Evolutionary conservation across 2,797 vertebrate species (phyloP), one percentile per base, ranked within the genome.

Genomic region (Acanthis flammea): DNA sequence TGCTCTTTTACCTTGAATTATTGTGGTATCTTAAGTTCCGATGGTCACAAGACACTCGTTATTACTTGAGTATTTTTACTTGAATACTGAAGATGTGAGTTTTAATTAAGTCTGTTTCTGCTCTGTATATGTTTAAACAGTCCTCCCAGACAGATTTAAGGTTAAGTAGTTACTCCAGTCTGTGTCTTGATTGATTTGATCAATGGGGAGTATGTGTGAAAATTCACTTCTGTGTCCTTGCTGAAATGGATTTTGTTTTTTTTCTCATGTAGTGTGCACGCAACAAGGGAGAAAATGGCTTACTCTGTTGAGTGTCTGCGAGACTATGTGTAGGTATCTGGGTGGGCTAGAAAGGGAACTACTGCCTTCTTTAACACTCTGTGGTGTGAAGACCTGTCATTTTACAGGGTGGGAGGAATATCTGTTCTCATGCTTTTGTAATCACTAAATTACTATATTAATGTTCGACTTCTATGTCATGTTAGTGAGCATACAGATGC

Each of bases 301-400:
- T 99, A 99, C 96, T 98, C 98, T 0, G 98, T 99, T 25, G 98
- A 99, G 87, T 99, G 99, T 95, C 96, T 99, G 95, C 98, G 99
- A 92, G 98, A 99, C 92, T 97, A 99, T 30, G 94, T 99, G 99
- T 99, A 95, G 98, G 99, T 98, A 88, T 92, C 77, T 42, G 51
- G 8, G 5, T 23, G 10, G 21, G 25, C 45, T 55, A 1, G 7
- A 30, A 85, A 67, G 10, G 51, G 35, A 63, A 35, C 84, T 67
- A 16, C 1, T 86, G 33, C 37, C 12, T 41, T 30, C 47, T 71
- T 37, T 45, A 28, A 45, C 61, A 61, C 58, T 61, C 21, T n/a
- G 62, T 16, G 33, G 6, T 27, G 23, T 39, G 25, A 61, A 90
- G 27, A n/a, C 10, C 27, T 57, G 4, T 44, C 23, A 28, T 55